Evolutionary conservation across 2,888 invertebrate genomes (phyloP).

Genomic region (Bugulina stolonifera): DNA sequence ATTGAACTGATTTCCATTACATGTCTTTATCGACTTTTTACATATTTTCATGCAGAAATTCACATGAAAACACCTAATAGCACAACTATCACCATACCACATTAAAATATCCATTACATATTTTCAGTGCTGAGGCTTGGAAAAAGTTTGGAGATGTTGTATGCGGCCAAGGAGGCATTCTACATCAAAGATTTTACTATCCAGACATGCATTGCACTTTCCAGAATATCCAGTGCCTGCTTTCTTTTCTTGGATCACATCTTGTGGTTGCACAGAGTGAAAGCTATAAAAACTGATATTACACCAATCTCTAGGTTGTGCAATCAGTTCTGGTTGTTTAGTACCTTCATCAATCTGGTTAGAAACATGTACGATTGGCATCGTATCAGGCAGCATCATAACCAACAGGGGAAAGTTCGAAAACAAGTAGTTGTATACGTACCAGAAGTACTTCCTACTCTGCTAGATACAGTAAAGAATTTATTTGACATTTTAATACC

Average conservation of each 20-base stretch:
- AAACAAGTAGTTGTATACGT: conserved; percentile 31
- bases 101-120: too few relatives aligned
- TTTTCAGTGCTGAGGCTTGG: conserved; percentile 84
- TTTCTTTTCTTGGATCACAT: conserved; percentile 80
- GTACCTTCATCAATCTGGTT: conserved; percentile 70
- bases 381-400: conserved; percentile 32
- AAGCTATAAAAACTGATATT: conserved; percentile 59
- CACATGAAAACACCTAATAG: too few relatives aligned
- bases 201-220: conserved; percentile 67
- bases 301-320: conserved; percentile 66
- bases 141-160: conserved; percentile 73
- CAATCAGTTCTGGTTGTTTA: conserved; percentile 73
- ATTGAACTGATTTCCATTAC: too few relatives aligned
- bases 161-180: conserved; percentile 67
- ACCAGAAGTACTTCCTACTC: conserved; percentile 53
- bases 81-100: too few relatives aligned
- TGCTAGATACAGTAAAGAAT: conserved; percentile 79
- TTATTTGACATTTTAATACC: conserved; percentile 81
- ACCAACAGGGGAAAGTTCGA: background rate
- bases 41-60: too few relatives aligned
- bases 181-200: conserved; percentile 68
- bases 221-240: conserved; percentile 71
- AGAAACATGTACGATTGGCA: conserved; percentile 72
- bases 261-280: conserved; percentile 67
- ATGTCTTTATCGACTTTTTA: too few relatives aligned